These are phyloP conservation scores for Lanius ludovicianus DNA, from an alignment of 2,113 vertebrate species.

Conservation along the genomic window DNA sequence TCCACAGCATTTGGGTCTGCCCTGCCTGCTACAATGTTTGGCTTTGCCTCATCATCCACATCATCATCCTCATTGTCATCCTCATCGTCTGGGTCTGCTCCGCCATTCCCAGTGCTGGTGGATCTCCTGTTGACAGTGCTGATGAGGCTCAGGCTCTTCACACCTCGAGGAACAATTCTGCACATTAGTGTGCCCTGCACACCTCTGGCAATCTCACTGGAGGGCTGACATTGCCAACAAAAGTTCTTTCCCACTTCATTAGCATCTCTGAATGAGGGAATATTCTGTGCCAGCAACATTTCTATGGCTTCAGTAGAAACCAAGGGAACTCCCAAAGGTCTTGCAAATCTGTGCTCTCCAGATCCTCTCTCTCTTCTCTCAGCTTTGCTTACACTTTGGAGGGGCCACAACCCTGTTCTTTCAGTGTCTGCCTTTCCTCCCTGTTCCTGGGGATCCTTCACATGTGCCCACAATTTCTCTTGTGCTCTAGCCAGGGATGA, in stretches of 20 bases:
- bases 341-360: neutral
- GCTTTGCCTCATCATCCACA: neutral
- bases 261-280: neutral
- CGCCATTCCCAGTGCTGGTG: fast-evolving
- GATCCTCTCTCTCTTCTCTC: neutral
- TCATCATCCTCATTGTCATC: neutral
- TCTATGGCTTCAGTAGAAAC: neutral
- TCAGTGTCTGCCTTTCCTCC: neutral
- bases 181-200: neutral
- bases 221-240: neutral
- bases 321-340: neutral
- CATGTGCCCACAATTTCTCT: neutral
- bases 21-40: neutral
- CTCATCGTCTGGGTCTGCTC: neutral
- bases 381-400: neutral
- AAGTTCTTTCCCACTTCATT: neutral
- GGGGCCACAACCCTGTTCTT: neutral
- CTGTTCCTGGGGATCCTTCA: neutral
- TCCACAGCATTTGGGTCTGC: neutral
- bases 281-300: neutral
- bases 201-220: neutral
- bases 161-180: neutral
- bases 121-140: neutral
- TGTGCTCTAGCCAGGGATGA: neutral
- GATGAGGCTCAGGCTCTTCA: neutral